Percentiles rank a stretch among this genome's conserved stretches.
Evolutionary conservation across 2,113 vertebrate genomes (phyloP).

Genomic region (Tragelaphus imberbis): DNA sequence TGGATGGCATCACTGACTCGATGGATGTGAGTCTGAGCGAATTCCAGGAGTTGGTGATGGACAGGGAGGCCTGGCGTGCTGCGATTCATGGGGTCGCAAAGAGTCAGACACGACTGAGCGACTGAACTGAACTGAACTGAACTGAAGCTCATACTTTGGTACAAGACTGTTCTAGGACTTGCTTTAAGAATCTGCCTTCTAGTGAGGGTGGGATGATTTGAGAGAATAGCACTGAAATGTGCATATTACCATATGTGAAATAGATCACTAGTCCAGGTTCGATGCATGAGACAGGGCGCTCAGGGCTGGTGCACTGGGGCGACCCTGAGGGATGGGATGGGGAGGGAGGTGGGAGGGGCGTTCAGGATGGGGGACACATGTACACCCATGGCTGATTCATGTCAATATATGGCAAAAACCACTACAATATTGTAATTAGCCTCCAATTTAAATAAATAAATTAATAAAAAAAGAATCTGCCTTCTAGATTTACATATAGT

Average conservation of each 20-base stretch:
- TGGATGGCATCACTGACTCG: no score
- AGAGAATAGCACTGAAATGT: neutral
- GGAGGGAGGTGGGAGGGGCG: neutral
- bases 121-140: no score
- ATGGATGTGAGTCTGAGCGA: no score
- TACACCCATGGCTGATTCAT: neutral
- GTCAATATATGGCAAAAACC: neutral
- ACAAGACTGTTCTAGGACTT: neutral
- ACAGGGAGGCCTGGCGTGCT: no score
- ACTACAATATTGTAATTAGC: neutral
- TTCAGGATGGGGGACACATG: neutral
- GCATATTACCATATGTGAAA: neutral
- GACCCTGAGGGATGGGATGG: neutral
- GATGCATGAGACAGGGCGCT: neutral
- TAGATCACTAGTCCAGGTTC: neutral
- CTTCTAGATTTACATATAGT: neutral
- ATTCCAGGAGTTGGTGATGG: no score
- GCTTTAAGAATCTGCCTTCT: neutral
- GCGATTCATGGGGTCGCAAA: no score
- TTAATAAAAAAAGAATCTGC: neutral
- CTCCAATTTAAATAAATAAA: neutral
- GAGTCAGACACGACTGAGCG: no score
- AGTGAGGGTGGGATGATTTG: neutral
- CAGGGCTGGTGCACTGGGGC: neutral
- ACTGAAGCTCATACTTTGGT: neutral